Base-by-base conservation (phyloP, 2,113 vertebrate species). In the Maccullochella peelii region DNA sequence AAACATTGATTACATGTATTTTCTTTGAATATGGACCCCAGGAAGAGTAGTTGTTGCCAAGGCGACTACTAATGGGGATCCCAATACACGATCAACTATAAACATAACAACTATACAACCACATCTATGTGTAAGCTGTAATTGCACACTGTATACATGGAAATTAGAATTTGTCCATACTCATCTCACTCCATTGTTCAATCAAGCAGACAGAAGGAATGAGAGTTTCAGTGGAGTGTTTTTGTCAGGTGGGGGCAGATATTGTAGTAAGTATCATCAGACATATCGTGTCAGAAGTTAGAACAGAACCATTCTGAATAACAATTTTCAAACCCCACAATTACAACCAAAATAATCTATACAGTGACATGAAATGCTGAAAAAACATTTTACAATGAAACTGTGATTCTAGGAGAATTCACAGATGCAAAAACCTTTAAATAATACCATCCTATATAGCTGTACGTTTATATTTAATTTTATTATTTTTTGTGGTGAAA, bases 151-250 rank as follows among this genome's bases (percentile, higher is more conserved):
- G 6, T 10, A 8, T 8, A 10, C 7, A 8, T 27, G 62, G 23
- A 8, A 40, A 36, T 65, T 20, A 25, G 2, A 40, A 38, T 14
- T 2, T 44, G 18, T 44, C 25, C 44, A 54, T 0, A 70, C 21
- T n/a, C 5, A 18, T 57, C 14, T 27, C 14, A 36, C 62, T 63
- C 25, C 27, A 36, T 6, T 47, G 49, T 21, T n/a, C 2, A 67
- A 50, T 30, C 11, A 57, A 9, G 18, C 54, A 33, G 50, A 78
- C 40, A 74, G 63, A 44, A 70, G 71, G 70, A 83, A 72, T 54
- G 50, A 83, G 33, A 58, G 61, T 70, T 77, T 55, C 16, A 23
- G 23, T 0, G 27, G 55, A 33, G 50, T 6, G 18, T 33, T 25
- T 25, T 21, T 61, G 62, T 65, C 7, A 8, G 25, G 33, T 5